phyloP scores from a whole-genome alignment of 2,888 invertebrate species.

The Meiosimyza decipiens region DNA sequence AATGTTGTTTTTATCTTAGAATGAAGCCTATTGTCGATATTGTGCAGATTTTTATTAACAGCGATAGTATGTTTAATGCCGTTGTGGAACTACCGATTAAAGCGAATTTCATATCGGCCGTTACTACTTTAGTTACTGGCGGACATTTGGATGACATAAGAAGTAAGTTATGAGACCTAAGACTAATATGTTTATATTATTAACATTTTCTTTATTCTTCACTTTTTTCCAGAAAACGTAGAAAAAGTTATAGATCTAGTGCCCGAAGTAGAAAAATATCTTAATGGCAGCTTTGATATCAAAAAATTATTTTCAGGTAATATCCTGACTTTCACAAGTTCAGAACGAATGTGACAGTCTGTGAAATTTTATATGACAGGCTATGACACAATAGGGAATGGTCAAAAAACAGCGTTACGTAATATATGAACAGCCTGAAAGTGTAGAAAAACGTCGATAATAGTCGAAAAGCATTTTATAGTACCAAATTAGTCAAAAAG shows the following conservation, averaged over 20 bases:
- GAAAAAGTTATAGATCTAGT: slow-evolving; percentile 55
- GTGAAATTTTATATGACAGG: too few species aligned
- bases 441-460: too few species aligned
- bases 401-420: too few species aligned
- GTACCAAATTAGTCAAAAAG: too few species aligned
- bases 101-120: slow-evolving; percentile 62
- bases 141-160: slow-evolving; percentile 61
- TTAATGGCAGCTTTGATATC: slow-evolving; percentile 63
- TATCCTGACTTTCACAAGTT: too few species aligned
- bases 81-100: slow-evolving; percentile 62
- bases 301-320: slow-evolving; percentile 64
- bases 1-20: slow-evolving; percentile 44
- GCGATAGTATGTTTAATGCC: slow-evolving; percentile 60
- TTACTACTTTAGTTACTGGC: slow-evolving; percentile 63
- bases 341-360: too few species aligned
- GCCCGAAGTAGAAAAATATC: slow-evolving; percentile 59
- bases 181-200: not conserved
- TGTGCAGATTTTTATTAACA: slow-evolving; percentile 64
- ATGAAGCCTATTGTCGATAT: slow-evolving; percentile 65
- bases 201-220: not conserved
- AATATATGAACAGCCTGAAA: too few species aligned
- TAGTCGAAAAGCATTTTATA: too few species aligned
- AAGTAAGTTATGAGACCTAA: slow-evolving; percentile 49
- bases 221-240: slow-evolving; percentile 52
- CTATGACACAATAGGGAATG: too few species aligned